phyloP scores from a whole-genome alignment of 1,140 invertebrate genomes.

The Pachypeltis micranthus region DNA sequence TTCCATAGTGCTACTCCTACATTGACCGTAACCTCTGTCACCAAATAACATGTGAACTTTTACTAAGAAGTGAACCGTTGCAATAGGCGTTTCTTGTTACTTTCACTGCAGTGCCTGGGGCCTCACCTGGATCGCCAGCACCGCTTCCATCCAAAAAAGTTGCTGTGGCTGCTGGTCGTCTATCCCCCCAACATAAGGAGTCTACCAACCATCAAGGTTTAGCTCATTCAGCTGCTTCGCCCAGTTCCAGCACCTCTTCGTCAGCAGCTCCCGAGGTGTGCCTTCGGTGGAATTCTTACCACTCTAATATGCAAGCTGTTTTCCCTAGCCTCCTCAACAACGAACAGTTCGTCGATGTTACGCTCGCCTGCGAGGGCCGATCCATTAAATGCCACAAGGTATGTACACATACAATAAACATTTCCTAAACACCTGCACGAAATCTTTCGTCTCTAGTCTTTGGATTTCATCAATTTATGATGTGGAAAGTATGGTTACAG shows the following conservation, averaged over 20 bases:
- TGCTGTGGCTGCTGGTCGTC: background rate
- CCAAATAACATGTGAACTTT: too few species aligned
- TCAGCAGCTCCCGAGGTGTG: constrained; percentile 41
- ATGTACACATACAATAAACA: too few species aligned
- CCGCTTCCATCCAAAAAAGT: background rate
- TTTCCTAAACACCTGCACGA: too few species aligned
- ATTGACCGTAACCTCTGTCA: too few species aligned
- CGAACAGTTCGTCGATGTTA: constrained; percentile 81
- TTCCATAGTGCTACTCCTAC: too few species aligned
- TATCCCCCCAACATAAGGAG: background rate
- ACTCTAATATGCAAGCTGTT: constrained; percentile 64
- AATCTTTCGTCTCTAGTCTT: too few species aligned
- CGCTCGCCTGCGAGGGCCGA: constrained; percentile 73
- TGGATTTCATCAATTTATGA: too few species aligned
- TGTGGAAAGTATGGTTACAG: too few species aligned
- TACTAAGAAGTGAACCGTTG: too few species aligned
- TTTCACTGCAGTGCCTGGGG: background rate
- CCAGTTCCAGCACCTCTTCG: background rate
- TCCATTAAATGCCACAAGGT: constrained; percentile 82
- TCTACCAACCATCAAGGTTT: background rate
- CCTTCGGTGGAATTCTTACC: constrained; percentile 80
- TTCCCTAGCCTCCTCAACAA: constrained; percentile 66
- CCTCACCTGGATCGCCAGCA: background rate
- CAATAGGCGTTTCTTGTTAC: background rate
- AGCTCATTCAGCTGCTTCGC: background rate